phyloP scores from a whole-genome alignment of 2,797 vertebrate species.

The Ambastaia sidthimunki region DNA sequence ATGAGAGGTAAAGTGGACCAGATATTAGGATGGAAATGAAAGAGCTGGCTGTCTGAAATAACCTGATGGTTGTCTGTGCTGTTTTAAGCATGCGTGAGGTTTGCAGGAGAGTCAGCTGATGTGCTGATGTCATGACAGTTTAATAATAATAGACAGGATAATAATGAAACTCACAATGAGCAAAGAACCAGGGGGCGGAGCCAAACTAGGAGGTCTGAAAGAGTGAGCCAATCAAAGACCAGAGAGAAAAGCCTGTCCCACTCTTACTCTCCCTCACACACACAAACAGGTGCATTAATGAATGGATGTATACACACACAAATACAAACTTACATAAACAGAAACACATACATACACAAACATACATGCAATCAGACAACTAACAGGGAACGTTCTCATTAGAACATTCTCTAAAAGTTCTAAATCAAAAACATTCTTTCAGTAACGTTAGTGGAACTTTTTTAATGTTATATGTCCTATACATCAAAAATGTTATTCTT shows the following conservation, averaged over 20 bases:
- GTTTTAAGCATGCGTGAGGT: not conserved
- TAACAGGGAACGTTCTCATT: too few relatives aligned
- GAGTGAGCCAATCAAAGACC: slow-evolving; percentile 30
- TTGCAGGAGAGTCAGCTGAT: slow-evolving; percentile 20
- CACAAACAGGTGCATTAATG: not conserved
- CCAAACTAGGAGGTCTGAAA: slow-evolving; percentile 32
- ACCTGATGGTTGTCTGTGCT: not conserved
- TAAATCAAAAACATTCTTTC: too few relatives aligned
- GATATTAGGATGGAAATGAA: too few relatives aligned
- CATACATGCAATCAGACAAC: not conserved
- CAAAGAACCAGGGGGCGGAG: slow-evolving; percentile 27
- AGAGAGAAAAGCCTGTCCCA: not conserved
- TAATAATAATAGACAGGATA: slow-evolving; percentile 45
- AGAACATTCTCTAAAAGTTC: too few relatives aligned
- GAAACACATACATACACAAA: too few relatives aligned
- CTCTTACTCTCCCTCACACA: slow-evolving; percentile 4
- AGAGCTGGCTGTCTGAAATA: too few relatives aligned
- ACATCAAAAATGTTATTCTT: too few relatives aligned
- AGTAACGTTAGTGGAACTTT: too few relatives aligned
- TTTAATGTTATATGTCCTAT: too few relatives aligned
- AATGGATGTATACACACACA: not conserved
- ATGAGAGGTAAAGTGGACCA: too few relatives aligned
- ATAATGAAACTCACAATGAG: slow-evolving; percentile 50
- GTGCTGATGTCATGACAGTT: not conserved
- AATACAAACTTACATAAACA: not conserved